Base-by-base conservation (phyloP, 1,140 invertebrate genomes). In the Micrasema minimum region DNA sequence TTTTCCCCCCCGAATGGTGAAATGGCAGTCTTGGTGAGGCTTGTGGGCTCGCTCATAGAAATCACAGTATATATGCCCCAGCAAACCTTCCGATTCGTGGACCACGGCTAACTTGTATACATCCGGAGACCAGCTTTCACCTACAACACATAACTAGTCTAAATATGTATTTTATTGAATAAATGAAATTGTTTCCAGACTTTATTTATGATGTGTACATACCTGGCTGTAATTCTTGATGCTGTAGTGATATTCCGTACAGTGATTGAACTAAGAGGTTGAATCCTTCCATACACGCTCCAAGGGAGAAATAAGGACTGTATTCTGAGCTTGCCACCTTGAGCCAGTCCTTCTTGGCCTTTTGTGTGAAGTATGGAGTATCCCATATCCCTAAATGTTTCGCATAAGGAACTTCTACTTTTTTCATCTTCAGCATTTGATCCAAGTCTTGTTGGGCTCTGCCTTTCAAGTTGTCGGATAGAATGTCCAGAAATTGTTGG, bases 11-110 rank as follows among this genome's bases (percentile, higher is more conserved):
- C 92, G 91, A 71, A 99, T 98, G 0, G 97, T 99, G 82, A 98
- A 99, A 82, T 99, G 98, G 79, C 98, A 99, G 80, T 99, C 98
- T 86, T 99, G 96, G 83, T 95, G 91, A 23, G 94, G 91, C 83
- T 99, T 99, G 5, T 91, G 90, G 37, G 85, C 78, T 61, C 98
- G 86, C 79, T 95, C 92, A 80, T 94, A 99, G 78, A 99, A 93
- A 85, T 99, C 98, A 83, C 97, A 98, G 81, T 99, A 99, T 77
- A 99, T 98, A 78, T 96, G 89, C 0, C 98, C 98, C 6, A 99
- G 82, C 16, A 92, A 78, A 10, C 91, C 91, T 77, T 96, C 92
- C 1, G 78, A 86, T 69, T 92, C 89, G 77, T 97, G 90, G 10
- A 90, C 86, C 18, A 97, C 93, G 26, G 89, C 89, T 61, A 99